Conservation (phyloP, 2,888 invertebrate genomes). For the Cerastoderma edule region DNA sequence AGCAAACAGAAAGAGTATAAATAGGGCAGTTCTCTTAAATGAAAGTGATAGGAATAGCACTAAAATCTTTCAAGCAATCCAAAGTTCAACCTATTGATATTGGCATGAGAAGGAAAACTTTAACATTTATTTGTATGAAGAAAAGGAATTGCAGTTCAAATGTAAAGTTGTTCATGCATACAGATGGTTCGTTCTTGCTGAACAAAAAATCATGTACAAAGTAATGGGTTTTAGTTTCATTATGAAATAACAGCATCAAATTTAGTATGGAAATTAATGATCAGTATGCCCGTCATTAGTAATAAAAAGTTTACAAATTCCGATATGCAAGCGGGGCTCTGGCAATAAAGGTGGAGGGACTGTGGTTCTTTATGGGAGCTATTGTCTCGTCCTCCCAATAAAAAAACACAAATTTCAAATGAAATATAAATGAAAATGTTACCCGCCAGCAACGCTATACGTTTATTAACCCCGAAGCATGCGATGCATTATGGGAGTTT, state of each 20-base stretch:
- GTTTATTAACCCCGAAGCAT: constrained; percentile 18
- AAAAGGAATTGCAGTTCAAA: too few species aligned
- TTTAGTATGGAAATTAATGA: constrained; percentile 24
- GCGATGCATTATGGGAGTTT: constrained; percentile 19
- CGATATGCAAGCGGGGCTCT: constrained; percentile 12
- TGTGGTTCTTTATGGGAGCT: constrained; percentile 4
- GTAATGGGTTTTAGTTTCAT: too few species aligned
- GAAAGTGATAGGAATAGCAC: too few species aligned
- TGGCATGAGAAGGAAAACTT: too few species aligned
- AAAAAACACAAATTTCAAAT: constrained; percentile 24
- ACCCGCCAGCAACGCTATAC: constrained; percentile 3
- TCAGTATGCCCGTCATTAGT: constrained; percentile 16
- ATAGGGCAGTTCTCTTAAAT: too few species aligned
- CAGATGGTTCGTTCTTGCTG: too few species aligned
- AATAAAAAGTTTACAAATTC: constrained; percentile 23
- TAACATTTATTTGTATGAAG: too few species aligned
- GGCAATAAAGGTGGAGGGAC: constrained; percentile 11
- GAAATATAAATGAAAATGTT: constrained; percentile 25
- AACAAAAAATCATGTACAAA: too few species aligned
- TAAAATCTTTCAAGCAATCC: too few species aligned
- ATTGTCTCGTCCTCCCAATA: constrained; percentile 15
- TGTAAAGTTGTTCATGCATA: too few species aligned
- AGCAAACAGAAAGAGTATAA: too few species aligned
- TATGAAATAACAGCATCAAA: constrained; percentile 13
- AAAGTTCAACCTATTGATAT: too few species aligned